phyloP scores from a whole-genome alignment of 2,888 invertebrate genomes.

The Yponomeuta plumbellus region DNA sequence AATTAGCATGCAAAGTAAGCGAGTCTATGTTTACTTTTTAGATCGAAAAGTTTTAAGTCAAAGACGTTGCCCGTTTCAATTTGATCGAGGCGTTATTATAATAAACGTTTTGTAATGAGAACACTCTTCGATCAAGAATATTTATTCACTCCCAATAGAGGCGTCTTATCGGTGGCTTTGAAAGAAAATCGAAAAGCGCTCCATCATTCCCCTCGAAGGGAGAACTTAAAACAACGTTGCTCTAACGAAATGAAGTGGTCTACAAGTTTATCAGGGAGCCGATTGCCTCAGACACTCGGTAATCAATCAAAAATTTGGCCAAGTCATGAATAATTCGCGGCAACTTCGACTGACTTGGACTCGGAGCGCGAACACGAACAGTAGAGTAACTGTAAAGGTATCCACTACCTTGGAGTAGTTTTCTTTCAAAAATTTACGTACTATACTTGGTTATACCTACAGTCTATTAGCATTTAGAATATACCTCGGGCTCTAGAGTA shows the following conservation, averaged over 20 bases:
- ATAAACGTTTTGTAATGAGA: not conserved
- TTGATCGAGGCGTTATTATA: too few relatives aligned
- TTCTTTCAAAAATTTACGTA: too few relatives aligned
- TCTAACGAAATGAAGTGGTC: conserved; percentile 64
- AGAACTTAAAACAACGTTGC: conserved; percentile 57
- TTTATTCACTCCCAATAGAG: not conserved
- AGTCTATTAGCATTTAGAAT: too few relatives aligned
- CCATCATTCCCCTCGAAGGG: conserved; percentile 41
- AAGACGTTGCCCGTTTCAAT: too few relatives aligned
- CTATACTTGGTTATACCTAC: too few relatives aligned
- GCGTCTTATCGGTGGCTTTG: not conserved
- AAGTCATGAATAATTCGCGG: conserved; percentile 67
- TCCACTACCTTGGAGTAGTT: too few relatives aligned
- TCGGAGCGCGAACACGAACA: not conserved
- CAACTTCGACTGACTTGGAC: conserved; percentile 24
- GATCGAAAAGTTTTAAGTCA: too few relatives aligned
- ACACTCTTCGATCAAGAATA: not conserved
- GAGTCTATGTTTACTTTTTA: too few relatives aligned
- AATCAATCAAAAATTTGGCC: conserved; percentile 71
- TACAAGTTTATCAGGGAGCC: conserved; percentile 60
- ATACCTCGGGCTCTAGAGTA: too few relatives aligned
- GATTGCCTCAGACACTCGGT: conserved; percentile 58
- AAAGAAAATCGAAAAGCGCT: conserved; percentile 37
- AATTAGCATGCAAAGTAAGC: too few relatives aligned
- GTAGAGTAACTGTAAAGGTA: not conserved